Base-by-base conservation (phyloP, 2,797 vertebrate species). In the Scolopax rusticola region DNA sequence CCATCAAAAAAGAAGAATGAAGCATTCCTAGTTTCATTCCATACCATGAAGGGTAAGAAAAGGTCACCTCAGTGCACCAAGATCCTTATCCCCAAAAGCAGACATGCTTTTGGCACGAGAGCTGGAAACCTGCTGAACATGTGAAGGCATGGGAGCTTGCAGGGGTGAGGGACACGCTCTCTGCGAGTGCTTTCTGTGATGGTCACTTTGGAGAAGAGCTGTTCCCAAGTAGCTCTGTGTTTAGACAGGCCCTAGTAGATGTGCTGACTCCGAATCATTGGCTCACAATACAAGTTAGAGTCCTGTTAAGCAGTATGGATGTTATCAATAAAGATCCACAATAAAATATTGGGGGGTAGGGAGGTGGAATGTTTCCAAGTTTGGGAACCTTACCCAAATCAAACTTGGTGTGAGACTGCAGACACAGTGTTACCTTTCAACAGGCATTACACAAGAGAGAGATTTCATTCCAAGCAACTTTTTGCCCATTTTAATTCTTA, bases 401-500 rank as follows among this genome's bases (percentile, higher is more conserved):
- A 20, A 85, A 80, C 28, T 50, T 56, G 65, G n/a, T 8, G 21
- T 30, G 25, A 85, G 27, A 36, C 40, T 51, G 8, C 28, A 28
- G 20, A 80, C 11, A 19, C 4, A 47, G 24, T 11, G 30, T 38
- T 41, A 12, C 11, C 12, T 33, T 83, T 88, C 79, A 60, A 64
- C 43, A 65, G n/a, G 47, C n/a, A 25, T 48, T 63, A 70, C 32
- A 15, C 30, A 77, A 93, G 50, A 65, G 17, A 70, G 0, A 53
- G 3, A 36, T 36, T 80, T 61, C 47, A 91, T 54, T 74, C 40
- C 56, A 67, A 88, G 40, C 24, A 85, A 80, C 51, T 91, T 25
- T 23, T 8, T 56, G 51, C 53, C 70, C 30, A 43, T 93, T 89
- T 92, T 83, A 85, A 77, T 74, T 91, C 85, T 91, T 91, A 80